phyloP scores from a whole-genome alignment of 2,888 invertebrate genomes.

The Troides aeacus region DNA sequence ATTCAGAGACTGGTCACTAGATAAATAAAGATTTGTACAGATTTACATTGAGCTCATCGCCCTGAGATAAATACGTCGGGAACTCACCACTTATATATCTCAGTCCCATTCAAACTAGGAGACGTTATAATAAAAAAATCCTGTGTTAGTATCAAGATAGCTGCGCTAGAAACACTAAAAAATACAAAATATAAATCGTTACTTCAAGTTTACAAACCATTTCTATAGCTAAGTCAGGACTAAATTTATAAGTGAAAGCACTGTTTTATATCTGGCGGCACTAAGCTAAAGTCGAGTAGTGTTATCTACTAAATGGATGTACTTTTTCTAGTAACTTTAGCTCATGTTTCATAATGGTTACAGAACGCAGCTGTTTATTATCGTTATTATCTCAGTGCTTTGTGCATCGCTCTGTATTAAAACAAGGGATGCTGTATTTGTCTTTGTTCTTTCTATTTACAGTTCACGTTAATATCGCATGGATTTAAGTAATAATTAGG shows the following conservation, averaged over 20 bases:
- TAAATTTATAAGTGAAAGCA: background rate
- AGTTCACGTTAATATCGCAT: too few species aligned
- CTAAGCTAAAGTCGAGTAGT: constrained; percentile 5
- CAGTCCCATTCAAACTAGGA: too few species aligned
- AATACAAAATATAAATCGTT: background rate
- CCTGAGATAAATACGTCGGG: too few species aligned
- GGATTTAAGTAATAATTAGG: too few species aligned
- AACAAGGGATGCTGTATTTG: background rate
- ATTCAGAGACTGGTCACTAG: too few species aligned
- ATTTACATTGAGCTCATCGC: too few species aligned
- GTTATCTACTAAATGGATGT: constrained; percentile 14
- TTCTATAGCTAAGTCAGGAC: background rate
- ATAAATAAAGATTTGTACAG: too few species aligned
- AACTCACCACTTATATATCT: too few species aligned
- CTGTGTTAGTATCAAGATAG: too few species aligned
- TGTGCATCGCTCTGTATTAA: background rate
- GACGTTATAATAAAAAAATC: too few species aligned
- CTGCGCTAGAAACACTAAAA: too few species aligned
- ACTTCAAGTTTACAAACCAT: background rate
- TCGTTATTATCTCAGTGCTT: background rate
- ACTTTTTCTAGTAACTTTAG: constrained; percentile 16
- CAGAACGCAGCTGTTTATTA: constrained; percentile 15
- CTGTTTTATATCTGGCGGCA: constrained; percentile 5
- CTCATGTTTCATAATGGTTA: constrained; percentile 13
- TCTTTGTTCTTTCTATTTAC: background rate